phyloP scores from a whole-genome alignment of 1,140 invertebrate genomes.

The Arion vulgaris region DNA sequence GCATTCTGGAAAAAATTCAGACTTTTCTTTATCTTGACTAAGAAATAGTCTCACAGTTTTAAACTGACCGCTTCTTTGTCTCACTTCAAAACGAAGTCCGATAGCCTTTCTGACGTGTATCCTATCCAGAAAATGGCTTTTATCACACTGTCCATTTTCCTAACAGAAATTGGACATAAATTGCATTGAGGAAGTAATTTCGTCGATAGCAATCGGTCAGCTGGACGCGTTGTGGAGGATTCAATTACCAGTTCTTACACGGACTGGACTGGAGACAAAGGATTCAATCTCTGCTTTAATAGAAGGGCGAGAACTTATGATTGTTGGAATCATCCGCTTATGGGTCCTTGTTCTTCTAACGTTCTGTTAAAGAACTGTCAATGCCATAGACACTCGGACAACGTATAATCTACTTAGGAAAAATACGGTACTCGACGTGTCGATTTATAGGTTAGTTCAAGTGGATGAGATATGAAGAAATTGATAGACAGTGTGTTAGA shows the following conservation, averaged over 20 bases:
- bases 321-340: slow-evolving; percentile 6
- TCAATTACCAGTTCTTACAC: slow-evolving; percentile 28
- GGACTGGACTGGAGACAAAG: not conserved
- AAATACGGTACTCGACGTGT: not conserved
- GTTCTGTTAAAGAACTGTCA: not conserved
- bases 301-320: slow-evolving; percentile 10
- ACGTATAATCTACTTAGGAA: not conserved
- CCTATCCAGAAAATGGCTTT: slow-evolving; percentile 28
- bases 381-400: not conserved
- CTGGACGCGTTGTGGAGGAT: slow-evolving; percentile 19
- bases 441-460: not conserved
- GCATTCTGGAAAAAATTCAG: not conserved
- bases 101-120: slow-evolving; percentile 21
- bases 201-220: slow-evolving; percentile 35
- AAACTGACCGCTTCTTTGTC: slow-evolving; percentile 15
- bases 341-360: not conserved
- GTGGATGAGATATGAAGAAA: not conserved
- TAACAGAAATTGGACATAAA: slow-evolving; percentile 40
- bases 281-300: slow-evolving; percentile 16
- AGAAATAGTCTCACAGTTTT: not conserved
- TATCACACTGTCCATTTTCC: slow-evolving; percentile 35
- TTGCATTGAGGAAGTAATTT: slow-evolving; percentile 38
- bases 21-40: not conserved
- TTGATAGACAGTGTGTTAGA: not conserved
- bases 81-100: not conserved